A percentile compares a stretch with the other conserved stretches of the same genome.
Conservation (phyloP, 2,888 invertebrate species). For the Epiblema foenella region DNA sequence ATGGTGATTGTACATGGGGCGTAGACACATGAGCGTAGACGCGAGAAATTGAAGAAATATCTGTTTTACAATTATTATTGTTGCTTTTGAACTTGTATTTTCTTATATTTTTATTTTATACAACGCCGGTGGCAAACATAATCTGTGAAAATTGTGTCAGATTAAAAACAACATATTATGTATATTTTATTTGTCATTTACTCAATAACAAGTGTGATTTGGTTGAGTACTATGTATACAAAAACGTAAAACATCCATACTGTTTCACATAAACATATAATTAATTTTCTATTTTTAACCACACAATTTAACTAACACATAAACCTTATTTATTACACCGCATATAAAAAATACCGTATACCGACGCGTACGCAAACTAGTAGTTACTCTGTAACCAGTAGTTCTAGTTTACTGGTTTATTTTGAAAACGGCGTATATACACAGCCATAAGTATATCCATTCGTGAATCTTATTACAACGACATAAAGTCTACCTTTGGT, state of each 20-base stretch:
- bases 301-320: slow-evolving; percentile 33
- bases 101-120: no score
- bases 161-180: no score
- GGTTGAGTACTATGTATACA: background rate
- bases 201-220: no score
- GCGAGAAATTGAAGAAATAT: background rate
- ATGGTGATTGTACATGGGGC: background rate
- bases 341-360: slow-evolving; percentile 33
- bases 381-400: slow-evolving; percentile 35
- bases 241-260: background rate
- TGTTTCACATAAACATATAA: slow-evolving; percentile 1
- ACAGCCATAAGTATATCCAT: background rate
- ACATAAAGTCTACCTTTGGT: no score
- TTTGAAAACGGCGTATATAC: background rate
- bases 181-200: no score
- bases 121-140: no score
- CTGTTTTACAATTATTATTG: no score
- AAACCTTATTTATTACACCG: slow-evolving; percentile 25
- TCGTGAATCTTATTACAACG: no score
- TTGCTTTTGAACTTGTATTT: no score
- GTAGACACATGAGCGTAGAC: background rate
- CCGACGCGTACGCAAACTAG: slow-evolving; percentile 29
- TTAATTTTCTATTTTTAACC: slow-evolving; percentile 16
- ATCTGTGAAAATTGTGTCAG: no score
- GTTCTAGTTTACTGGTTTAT: background rate